phyloP scores from a whole-genome alignment of 2,888 invertebrate genomes.

The Ctena decussata region DNA sequence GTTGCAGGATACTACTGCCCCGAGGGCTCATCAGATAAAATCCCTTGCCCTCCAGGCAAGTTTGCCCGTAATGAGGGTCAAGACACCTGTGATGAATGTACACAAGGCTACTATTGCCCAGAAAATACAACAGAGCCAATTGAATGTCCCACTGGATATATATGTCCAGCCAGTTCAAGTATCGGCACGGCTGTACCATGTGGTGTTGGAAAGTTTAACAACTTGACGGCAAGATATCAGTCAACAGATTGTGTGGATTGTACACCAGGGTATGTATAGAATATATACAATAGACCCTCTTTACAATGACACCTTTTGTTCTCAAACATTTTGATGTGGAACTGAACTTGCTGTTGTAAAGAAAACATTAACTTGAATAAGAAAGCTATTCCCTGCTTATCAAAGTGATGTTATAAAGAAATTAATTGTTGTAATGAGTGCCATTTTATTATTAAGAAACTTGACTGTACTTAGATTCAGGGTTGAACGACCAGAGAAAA shows the following conservation, averaged over 20 bases:
- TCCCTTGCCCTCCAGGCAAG: constrained; percentile 77
- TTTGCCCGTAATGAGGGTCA: constrained; percentile 77
- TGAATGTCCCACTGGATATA: constrained; percentile 82
- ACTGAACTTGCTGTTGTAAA: too few relatives aligned
- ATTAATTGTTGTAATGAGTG: too few relatives aligned
- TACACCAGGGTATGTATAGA: constrained; percentile 79
- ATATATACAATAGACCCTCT: too few relatives aligned
- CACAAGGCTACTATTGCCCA: constrained; percentile 82
- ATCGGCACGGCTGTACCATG: constrained; percentile 75
- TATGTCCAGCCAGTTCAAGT: constrained; percentile 71
- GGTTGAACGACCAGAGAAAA: too few relatives aligned
- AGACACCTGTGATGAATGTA: constrained; percentile 76
- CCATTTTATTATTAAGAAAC: too few relatives aligned
- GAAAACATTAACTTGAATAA: too few relatives aligned
- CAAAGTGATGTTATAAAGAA: too few relatives aligned
- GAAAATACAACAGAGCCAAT: constrained; percentile 80
- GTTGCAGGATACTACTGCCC: constrained; percentile 81
- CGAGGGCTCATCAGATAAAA: constrained; percentile 72
- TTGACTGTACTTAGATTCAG: too few relatives aligned
- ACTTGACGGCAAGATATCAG: constrained; percentile 76
- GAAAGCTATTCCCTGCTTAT: too few relatives aligned
- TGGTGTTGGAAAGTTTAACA: constrained; percentile 82
- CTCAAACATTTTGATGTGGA: too few relatives aligned
- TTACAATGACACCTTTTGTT: too few relatives aligned
- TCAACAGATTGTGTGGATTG: constrained; percentile 78